Evolutionary conservation across 2,113 vertebrate genomes (phyloP), one percentile per base, ranked within the genome.

Genomic region (Pionites leucogaster): DNA sequence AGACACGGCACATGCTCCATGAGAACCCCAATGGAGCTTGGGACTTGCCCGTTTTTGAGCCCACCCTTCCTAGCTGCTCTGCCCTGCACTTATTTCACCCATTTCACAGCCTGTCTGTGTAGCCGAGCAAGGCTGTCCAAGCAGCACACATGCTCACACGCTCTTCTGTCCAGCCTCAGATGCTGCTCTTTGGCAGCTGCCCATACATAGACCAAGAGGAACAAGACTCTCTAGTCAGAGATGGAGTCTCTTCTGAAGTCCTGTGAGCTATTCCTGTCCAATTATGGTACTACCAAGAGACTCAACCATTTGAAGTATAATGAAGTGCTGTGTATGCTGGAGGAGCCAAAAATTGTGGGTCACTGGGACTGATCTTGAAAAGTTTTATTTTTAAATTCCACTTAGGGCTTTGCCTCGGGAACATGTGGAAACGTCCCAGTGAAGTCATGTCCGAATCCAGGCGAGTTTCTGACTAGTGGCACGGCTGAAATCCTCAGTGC

Each of bases 371-470:
- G n/a, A 69, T 93, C 90, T 91, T 72, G 62, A 82, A 55, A 92
- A 80, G 57, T 25, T 87, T 93, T 82, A 37, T 89, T 96, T 95
- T 92, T 76, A 72, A 94, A 86, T 95, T 85, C 83, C 77, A 91
- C 80, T 8, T 44, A 65, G 76, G 57, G 39, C 62, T 71, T 94
- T 0, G 0, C 80, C 57, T 92, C 33, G 50, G 46, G 81, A 81
- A 76, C 3, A 5, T 59, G 59, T 86, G 74, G 80, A 94, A 93
- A 86, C 78, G 52, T 92, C 92, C 81, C 52, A 57, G 62, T 83
- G 90, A 91, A 87, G 41, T 95, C 69, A 89, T 91, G 57, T 63
- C 91, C 22, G 24, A 47, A 82, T 57, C 69, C n/a, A n/a, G 52
- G 59, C 0, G 1, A 65, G 74, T 88, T 95, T 91, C 62, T 95